These are phyloP conservation scores for Phyllotis vaccarum DNA, from an alignment of 2,797 vertebrate genomes.

Conservation along the genomic window DNA sequence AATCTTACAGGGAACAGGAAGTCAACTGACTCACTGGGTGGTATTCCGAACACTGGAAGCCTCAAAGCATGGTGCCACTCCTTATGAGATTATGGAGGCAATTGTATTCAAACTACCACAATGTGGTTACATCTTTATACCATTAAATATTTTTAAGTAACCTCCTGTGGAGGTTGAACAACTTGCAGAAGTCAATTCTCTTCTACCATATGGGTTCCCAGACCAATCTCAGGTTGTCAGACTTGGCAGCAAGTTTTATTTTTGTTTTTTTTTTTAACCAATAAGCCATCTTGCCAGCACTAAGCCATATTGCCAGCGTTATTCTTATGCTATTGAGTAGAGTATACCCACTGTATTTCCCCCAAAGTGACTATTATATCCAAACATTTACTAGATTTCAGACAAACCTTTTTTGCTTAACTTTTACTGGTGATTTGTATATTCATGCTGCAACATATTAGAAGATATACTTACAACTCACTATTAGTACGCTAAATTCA, in stretches of 20 bases:
- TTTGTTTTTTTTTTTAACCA: background rate
- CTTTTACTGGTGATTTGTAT: background rate
- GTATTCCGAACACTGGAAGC: background rate
- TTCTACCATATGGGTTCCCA: background rate
- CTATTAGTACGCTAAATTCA: background rate
- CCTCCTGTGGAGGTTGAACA: background rate
- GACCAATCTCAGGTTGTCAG: background rate
- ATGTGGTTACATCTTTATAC: background rate
- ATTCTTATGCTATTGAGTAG: background rate
- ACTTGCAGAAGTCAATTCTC: background rate
- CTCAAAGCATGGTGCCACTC: background rate
- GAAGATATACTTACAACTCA: background rate
- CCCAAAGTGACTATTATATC: background rate
- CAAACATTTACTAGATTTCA: slow-evolving; percentile 5
- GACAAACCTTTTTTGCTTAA: slow-evolving; percentile 7
- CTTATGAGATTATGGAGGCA: background rate
- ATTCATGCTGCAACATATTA: slow-evolving; percentile 1
- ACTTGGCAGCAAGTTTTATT: background rate
- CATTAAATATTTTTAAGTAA: background rate
- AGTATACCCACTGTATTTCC: background rate
- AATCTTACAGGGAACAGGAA: background rate
- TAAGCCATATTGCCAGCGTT: background rate
- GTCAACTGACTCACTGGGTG: background rate
- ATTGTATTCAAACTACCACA: background rate
- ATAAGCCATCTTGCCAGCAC: background rate